Conservation (phyloP, 2,113 vertebrate species). For the Chascanopsetta lugubris region DNA sequence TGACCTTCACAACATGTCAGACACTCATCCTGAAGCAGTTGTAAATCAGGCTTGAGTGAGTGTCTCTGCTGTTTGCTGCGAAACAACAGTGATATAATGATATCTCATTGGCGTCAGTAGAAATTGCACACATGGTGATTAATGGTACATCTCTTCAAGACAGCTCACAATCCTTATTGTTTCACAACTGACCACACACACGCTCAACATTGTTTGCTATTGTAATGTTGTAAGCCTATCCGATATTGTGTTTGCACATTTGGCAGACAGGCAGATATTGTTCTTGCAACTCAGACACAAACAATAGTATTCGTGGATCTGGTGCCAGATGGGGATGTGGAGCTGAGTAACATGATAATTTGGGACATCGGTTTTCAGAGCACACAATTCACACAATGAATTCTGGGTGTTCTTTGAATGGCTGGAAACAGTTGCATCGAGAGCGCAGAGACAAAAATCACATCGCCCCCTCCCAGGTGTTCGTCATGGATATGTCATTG, state of each 20-base stretch:
- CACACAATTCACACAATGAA: not conserved
- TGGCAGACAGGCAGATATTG: constrained; percentile 34
- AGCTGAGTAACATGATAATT: constrained; percentile 15
- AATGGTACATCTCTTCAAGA: not conserved
- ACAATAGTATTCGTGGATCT: constrained; percentile 30
- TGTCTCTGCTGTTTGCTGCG: constrained; percentile 37
- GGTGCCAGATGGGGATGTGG: constrained; percentile 14
- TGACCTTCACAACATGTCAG: constrained; percentile 68
- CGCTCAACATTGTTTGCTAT: constrained; percentile 23
- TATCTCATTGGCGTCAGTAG: constrained; percentile 14
- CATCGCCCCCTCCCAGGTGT: not conserved
- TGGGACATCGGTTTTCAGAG: not conserved
- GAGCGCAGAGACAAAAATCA: not conserved
- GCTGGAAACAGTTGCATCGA: not conserved
- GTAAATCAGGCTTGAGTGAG: constrained; percentile 52
- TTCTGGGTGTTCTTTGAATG: constrained; percentile 5
- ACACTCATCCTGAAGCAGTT: constrained; percentile 27
- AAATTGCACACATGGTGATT: not conserved
- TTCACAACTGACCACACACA: constrained; percentile 17
- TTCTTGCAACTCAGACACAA: constrained; percentile 21
- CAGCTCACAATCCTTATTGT: not conserved
- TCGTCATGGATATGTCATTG: constrained; percentile 8
- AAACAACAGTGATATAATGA: constrained; percentile 15
- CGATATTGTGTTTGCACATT: constrained; percentile 18
- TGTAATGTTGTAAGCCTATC: constrained; percentile 15